Conservation (phyloP, 2,113 vertebrate species). For the Petrocephalus microphthalmus region DNA sequence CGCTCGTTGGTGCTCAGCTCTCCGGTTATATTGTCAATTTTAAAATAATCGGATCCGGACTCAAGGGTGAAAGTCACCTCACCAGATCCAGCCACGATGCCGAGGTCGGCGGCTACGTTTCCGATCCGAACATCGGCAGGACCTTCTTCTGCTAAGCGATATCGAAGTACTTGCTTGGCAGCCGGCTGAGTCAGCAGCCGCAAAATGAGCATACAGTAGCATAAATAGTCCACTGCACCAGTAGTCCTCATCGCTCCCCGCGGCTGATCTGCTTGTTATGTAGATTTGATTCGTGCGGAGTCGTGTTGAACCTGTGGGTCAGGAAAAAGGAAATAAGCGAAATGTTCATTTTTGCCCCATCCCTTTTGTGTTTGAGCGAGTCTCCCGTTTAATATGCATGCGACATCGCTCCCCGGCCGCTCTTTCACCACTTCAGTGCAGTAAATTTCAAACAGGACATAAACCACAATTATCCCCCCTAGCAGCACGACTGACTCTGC, state of each 20-base stretch:
- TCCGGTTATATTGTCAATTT: constrained; percentile 97
- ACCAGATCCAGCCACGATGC: constrained; percentile 83
- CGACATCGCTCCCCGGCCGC: constrained; percentile 55
- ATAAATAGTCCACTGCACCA: constrained; percentile 66
- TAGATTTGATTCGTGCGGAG: neutral
- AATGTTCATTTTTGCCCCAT: constrained; percentile 16
- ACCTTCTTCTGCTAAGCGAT: constrained; percentile 90
- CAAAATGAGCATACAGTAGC: constrained; percentile 72
- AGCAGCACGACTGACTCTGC: neutral
- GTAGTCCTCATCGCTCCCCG: constrained; percentile 63
- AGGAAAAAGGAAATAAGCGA: neutral
- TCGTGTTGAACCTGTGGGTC: neutral
- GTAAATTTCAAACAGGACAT: constrained; percentile 50
- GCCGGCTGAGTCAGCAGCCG: constrained; percentile 79
- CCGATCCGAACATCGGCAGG: constrained; percentile 89
- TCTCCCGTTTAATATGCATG: constrained; percentile 38
- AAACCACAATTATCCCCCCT: constrained; percentile 23
- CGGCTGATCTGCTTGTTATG: constrained; percentile 32
- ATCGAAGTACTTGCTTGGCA: constrained; percentile 89
- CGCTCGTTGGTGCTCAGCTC: constrained; percentile 93
- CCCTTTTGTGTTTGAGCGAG: constrained; percentile 33
- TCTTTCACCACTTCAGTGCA: constrained; percentile 50
- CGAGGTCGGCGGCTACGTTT: constrained; percentile 88
- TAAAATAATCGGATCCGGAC: constrained; percentile 93
- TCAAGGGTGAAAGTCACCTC: constrained; percentile 97